Evolutionary conservation across 2,113 vertebrate species (phyloP), one percentile per base, ranked within the genome.

Genomic region (Chamaetylas fuelleborni): DNA sequence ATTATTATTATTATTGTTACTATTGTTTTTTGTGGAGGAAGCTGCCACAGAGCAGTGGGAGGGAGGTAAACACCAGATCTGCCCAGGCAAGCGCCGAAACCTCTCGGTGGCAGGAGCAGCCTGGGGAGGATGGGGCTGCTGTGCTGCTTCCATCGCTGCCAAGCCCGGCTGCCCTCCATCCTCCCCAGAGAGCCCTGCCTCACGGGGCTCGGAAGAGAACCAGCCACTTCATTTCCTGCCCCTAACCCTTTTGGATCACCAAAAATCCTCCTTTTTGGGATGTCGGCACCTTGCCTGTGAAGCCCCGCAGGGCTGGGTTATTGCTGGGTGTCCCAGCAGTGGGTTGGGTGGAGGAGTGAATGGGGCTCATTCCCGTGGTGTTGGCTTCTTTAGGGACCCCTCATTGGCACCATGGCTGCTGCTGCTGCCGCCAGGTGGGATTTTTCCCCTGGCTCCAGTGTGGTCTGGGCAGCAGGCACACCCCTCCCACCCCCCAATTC

Each of bases 331-430:
- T 53, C 24, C 45, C 0, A 3, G 51, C 31, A 36, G 81, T 1
- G 3, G 40, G 18, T n/a, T 4, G 43, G 83, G 51, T 54, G 76
- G 15, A n/a, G 33, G 54, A 6, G 22, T 15, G 25, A 45, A 10
- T 2, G 2, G 15, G 12, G 43, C 19, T 90, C 9, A 0, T 58
- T 56, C 64, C 48, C 0, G 0, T 1, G 10, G 43, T 16, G 0
- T 60, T 6, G 28, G 34, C 48, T 64, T 91, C 6, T 2, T 84
- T 64, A 34, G 34, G 43, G 50, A 38, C 28, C n/a, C 45, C 76
- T 83, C 0, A 0, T 51, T 95, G 71, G 84, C 56, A 92, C 19
- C 8, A 1, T 0, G 2, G 66, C 24, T 4, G 19, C 62, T 3
- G 31, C 74, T 90, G 66, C 62, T 3, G 31, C 74, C 88, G 66